Percentiles rank a stretch among this genome's conserved stretches.
phyloP scores from a whole-genome alignment of 2,797 vertebrate genomes.

The Pogoniulus pusillus region DNA sequence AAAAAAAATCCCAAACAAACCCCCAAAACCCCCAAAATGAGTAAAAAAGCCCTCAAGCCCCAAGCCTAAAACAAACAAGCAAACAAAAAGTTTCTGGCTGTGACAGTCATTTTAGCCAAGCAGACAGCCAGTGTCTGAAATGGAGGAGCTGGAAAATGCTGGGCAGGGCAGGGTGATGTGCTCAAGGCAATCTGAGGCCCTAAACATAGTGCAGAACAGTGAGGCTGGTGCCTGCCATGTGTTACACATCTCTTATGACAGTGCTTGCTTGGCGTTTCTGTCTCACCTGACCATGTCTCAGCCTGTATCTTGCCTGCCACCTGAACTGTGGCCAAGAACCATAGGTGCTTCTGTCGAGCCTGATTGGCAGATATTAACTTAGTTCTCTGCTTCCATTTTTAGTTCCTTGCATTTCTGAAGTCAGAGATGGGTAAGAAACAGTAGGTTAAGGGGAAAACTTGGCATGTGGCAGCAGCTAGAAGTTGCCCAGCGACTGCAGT shows the following conservation, averaged over 20 bases:
- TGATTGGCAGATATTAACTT: background rate
- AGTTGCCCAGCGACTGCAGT: background rate
- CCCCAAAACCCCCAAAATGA: no score
- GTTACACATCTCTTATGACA: slow-evolving; percentile 38
- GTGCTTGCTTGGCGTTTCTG: slow-evolving; percentile 29
- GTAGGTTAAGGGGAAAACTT: background rate
- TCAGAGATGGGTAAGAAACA: background rate
- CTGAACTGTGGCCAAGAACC: background rate
- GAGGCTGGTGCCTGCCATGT: slow-evolving; percentile 25
- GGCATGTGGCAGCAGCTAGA: background rate
- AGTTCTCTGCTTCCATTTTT: background rate
- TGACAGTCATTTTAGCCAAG: slow-evolving; percentile 1
- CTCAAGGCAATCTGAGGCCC: background rate
- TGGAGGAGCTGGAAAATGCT: slow-evolving; percentile 22
- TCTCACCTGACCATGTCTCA: slow-evolving; percentile 30
- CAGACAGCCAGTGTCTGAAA: slow-evolving; percentile 9
- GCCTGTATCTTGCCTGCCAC: background rate
- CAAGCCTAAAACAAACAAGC: no score
- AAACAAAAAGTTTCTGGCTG: background rate
- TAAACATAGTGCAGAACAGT: background rate
- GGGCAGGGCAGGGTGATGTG: slow-evolving; percentile 25
- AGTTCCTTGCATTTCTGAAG: background rate
- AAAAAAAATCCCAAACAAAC: no score
- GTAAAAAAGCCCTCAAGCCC: no score
- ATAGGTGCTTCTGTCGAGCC: background rate